Evolutionary conservation across 2,888 invertebrate genomes (phyloP), one percentile per base, ranked within the genome.

Genomic region (Lamellibrachia columna): DNA sequence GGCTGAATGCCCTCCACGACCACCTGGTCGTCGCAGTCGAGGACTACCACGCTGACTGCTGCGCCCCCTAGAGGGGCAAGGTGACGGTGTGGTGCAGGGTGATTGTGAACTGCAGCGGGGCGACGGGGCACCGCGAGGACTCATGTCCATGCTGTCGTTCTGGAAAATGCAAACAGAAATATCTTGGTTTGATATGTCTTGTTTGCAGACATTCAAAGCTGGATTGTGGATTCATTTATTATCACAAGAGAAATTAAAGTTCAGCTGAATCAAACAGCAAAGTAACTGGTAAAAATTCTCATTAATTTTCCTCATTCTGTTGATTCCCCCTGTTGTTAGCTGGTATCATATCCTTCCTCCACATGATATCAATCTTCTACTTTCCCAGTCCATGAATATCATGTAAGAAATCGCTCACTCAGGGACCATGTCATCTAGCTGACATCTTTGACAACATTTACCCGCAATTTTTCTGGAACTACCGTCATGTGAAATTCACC

Each of bases 71-170:
- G 75, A 75, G 75, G 75, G 75, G 75, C 75, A 75, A n/a, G 75
- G 75, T 15, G 75, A 75, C 6, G 75, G 75, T 15, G 75, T 75
- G 75, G 75, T 6, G 22, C 75, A n/a, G 75, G 75, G 75, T 9
- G 55, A 55, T 9, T 55, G 55, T 15, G 75, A 75, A 75, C 75
- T 75, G 75, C 75, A 15, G 2, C 75, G 22, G 22, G 75, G 75
- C 4, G 75, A 75, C 22, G 6, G 15, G 22, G 75, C 75, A 6
- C 75, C 75, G 3, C 75, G 75, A 2, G 75, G 75, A 22, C 75
- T 75, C 75, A 75, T 75, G 75, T 75, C 75, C 75, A 75, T 75
- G 22, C 75, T 75, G 75, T 75, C 75, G 22, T 75, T 75, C 75
- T 75, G 75, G n/a, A 75, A 75, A 22, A 22, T 75, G 22, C 22